Conservation (phyloP, 1,140 invertebrate species). For the Lamellibrachia luymesi region DNA sequence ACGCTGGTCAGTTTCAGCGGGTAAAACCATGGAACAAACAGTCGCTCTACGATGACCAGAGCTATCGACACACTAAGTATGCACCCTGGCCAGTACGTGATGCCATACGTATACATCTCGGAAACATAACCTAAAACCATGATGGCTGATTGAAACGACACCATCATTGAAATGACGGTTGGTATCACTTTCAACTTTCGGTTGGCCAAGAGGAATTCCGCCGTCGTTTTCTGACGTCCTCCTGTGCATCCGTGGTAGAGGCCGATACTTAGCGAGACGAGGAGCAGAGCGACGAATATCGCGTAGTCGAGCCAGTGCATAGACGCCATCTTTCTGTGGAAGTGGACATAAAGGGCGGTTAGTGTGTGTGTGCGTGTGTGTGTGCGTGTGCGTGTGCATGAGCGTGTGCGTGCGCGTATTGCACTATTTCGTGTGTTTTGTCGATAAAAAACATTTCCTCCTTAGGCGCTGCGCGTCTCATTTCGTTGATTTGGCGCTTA, state of each 20-base stretch:
- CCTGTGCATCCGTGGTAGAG: too few species aligned
- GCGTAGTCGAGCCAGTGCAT: too few species aligned
- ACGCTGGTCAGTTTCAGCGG: constrained; percentile 35
- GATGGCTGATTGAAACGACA: too few species aligned
- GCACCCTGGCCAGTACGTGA: constrained; percentile 27
- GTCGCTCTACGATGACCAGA: constrained; percentile 12
- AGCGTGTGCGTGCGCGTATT: constrained; percentile 36
- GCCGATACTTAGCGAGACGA: too few species aligned
- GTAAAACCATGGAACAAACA: constrained; percentile 34
- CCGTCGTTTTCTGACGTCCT: too few species aligned
- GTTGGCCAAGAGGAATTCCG: too few species aligned
- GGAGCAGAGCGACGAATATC: too few species aligned
- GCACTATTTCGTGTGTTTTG: constrained; percentile 35
- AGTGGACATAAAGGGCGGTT: constrained; percentile 28
- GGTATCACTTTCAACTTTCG: too few species aligned
- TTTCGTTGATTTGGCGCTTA: constrained; percentile 15
- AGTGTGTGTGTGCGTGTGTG: background rate
- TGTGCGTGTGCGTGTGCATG: too few species aligned
- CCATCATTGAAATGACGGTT: too few species aligned
- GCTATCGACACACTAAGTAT: constrained; percentile 7
- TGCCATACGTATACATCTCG: constrained; percentile 22
- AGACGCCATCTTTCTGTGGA: constrained; percentile 18
- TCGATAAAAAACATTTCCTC: background rate
- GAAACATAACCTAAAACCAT: too few species aligned
- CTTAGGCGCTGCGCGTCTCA: background rate